Evolutionary conservation across 2,888 invertebrate genomes (phyloP).

Genomic region (Mellilla xanthometata): DNA sequence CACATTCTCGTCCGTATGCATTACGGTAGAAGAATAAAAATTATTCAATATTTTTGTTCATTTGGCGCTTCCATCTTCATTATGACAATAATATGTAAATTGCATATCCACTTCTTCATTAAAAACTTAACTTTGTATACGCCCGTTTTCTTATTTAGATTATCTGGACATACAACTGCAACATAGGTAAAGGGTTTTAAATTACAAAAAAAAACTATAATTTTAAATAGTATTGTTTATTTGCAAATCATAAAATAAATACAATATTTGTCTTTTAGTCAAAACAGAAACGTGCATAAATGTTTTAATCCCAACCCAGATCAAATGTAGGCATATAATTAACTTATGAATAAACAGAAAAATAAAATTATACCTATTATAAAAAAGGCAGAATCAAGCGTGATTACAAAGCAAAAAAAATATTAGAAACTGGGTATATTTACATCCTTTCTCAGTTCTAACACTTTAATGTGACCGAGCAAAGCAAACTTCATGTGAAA

Average conservation of each 20-base stretch:
- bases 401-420: too few species aligned
- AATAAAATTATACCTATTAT: constrained; percentile 7
- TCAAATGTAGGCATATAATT: constrained; percentile 23
- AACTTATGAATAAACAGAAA: constrained; percentile 28
- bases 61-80: too few species aligned
- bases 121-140: too few species aligned
- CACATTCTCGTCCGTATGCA: too few species aligned
- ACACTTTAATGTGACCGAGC: constrained; percentile 20
- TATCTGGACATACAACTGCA: too few species aligned
- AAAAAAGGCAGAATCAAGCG: background rate
- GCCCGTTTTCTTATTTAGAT: too few species aligned
- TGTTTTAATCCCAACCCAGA: constrained; percentile 34
- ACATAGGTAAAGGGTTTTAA: too few species aligned
- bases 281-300: constrained; percentile 17
- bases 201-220: constrained; percentile 4
- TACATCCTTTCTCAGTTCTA: constrained; percentile 15
- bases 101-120: too few species aligned
- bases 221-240: constrained; percentile 21
- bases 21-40: too few species aligned
- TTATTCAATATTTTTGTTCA: too few species aligned
- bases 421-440: constrained; percentile 9
- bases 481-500: too few species aligned
- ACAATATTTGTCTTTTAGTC: constrained; percentile 51
- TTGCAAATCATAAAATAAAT: constrained; percentile 47
- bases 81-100: too few species aligned